Evolutionary conservation across 2,888 invertebrate genomes (phyloP), one percentile per base, ranked within the genome.

Genomic region (Acrocyrtus sp.): DNA sequence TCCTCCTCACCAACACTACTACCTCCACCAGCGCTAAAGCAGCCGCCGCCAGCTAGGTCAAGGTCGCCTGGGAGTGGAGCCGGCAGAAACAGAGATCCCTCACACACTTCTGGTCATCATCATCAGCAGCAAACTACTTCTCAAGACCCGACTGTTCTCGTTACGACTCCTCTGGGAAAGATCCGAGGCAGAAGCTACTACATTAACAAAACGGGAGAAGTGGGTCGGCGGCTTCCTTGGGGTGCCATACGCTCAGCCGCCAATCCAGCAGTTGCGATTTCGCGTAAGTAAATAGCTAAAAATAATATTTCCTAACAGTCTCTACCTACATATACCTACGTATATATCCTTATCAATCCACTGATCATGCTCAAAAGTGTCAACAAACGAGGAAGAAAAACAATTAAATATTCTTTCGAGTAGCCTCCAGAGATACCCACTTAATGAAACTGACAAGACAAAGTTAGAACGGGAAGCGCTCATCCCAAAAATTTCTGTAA

Each of bases 201-300:
- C 60, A 68, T 53, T 21, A 50, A 48, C 21, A 63, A 65, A 57
- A 65, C 54, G 47, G 76, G 68, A 63, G 75, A n/a, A 72, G 48
- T 58, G 72, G 47, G 78, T 77, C 19, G 78, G 67, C 10, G 78
- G 66, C 12, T 84, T 82, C 68, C 80, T 84, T 5, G 84, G 84
- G 1, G 78, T 84, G 15, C 83, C 83, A 0, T 84, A 83, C 63
- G 83, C 84, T 6, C 78, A 81, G 45, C 82, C 83, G 29, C 83
- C 84, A 1, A 58, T 83, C 5, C 81, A 81, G 4, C 76, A 81
- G 27, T 62, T 80, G 5, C 60, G 84, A 47, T 84, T 84, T 72
- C 75, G 78, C 79, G 83, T 83, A 76, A 78, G 78, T 72, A 43
- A n/a, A n/a, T n/a, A n/a, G n/a, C n/a, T n/a, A n/a, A n/a, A n/a